These are phyloP conservation scores for Azemiops feae DNA, from an alignment of 2,113 vertebrate species.

Conservation along the genomic window DNA sequence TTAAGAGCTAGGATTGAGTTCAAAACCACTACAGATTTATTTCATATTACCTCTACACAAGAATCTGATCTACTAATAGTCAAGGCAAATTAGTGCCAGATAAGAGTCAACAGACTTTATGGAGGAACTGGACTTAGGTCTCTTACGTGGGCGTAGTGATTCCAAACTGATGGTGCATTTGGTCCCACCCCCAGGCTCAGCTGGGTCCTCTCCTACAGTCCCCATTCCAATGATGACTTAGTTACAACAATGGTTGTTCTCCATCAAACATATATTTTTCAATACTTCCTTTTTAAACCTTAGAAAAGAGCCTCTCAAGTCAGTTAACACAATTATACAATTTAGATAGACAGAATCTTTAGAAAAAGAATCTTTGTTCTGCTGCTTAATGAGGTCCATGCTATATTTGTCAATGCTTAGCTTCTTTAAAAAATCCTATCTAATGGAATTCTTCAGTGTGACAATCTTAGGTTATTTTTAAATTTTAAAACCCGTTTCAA, in stretches of 20 bases:
- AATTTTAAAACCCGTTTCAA: background rate
- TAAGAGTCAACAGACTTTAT: too few species aligned
- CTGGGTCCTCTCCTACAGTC: background rate
- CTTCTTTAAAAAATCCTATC: background rate
- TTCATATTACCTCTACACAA: too few species aligned
- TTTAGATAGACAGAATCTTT: background rate
- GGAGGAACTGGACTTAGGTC: too few species aligned
- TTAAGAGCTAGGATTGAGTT: too few species aligned
- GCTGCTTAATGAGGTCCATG: background rate
- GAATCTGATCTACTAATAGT: too few species aligned
- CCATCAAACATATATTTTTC: background rate
- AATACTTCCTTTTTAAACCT: background rate
- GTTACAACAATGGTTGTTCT: background rate
- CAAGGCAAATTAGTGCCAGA: too few species aligned
- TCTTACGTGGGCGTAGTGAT: too few species aligned
- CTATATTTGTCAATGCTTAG: background rate
- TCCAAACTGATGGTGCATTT: too few species aligned
- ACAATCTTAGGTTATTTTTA: background rate
- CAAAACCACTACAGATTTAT: too few species aligned
- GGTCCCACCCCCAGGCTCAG: too few species aligned
- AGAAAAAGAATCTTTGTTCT: too few species aligned
- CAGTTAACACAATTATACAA: background rate
- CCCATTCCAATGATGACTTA: background rate
- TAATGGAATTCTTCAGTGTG: background rate
- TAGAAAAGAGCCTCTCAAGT: background rate